Percentiles rank a stretch among this genome's conserved stretches.
phyloP scores from a whole-genome alignment of 2,113 vertebrate species.

The Burhinus bistriatus region DNA sequence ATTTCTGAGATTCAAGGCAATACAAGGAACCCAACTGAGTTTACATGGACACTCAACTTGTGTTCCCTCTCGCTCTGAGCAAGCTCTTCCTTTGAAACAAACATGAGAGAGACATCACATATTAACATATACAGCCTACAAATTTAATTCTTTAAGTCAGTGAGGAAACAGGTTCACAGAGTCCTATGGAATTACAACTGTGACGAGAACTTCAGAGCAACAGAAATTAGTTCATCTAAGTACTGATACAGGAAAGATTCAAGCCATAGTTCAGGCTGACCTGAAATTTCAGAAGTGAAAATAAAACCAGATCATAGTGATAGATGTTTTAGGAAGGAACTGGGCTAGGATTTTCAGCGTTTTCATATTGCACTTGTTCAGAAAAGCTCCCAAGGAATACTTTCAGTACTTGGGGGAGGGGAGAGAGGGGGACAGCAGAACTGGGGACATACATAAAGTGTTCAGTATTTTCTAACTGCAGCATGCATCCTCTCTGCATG shows the following conservation, averaged over 20 bases:
- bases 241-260: neutral
- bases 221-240: neutral
- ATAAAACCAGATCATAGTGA: neutral
- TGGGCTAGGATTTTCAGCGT: neutral
- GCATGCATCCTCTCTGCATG: neutral
- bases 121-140: neutral
- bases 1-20: neutral
- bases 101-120: fast-evolving
- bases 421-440: fast-evolving
- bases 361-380: neutral
- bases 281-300: neutral
- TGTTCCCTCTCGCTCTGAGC: neutral
- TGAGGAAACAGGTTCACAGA: neutral
- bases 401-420: neutral
- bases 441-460: no score
- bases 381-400: neutral
- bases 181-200: neutral
- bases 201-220: neutral
- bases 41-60: neutral
- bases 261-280: neutral
- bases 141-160: neutral
- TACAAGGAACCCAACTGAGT: neutral
- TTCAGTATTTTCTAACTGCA: neutral
- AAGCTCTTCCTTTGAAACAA: neutral
- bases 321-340: neutral